Conservation (phyloP, 2,888 invertebrate species). For the Mantis religiosa region DNA sequence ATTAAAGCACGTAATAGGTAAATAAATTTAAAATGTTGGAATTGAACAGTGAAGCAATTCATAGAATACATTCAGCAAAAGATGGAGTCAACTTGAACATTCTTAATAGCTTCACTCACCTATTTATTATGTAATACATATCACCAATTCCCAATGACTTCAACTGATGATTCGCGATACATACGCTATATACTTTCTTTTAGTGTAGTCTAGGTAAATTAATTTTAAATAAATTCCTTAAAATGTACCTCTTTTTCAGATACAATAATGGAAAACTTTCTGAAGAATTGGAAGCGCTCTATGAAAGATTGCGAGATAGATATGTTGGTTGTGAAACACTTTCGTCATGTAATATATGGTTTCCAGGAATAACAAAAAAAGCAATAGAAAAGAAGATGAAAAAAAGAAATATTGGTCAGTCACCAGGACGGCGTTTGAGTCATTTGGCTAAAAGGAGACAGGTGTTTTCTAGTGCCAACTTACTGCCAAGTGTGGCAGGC, state of each 20-base stretch:
- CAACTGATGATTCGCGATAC: too few species aligned
- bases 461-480: constrained; percentile 68
- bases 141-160: too few species aligned
- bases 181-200: too few species aligned
- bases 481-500: constrained; percentile 49
- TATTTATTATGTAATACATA: too few species aligned
- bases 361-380: constrained; percentile 54
- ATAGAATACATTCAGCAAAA: too few species aligned
- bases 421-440: constrained; percentile 71
- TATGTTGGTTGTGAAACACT: constrained; percentile 74
- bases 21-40: not conserved
- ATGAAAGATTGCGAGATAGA: constrained; percentile 62
- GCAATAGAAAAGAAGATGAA: constrained; percentile 43
- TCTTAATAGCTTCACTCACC: too few species aligned
- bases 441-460: constrained; percentile 71
- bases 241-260: constrained; percentile 46
- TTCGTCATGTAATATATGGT: constrained; percentile 58
- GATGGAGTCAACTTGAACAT: too few species aligned
- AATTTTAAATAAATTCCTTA: not conserved
- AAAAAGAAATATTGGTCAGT: constrained; percentile 49
- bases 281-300: constrained; percentile 66
- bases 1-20: not conserved
- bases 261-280: constrained; percentile 65
- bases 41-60: too few species aligned
- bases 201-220: too few species aligned